Conservation (phyloP, 2,113 vertebrate species). For the Salminus brasiliensis region DNA sequence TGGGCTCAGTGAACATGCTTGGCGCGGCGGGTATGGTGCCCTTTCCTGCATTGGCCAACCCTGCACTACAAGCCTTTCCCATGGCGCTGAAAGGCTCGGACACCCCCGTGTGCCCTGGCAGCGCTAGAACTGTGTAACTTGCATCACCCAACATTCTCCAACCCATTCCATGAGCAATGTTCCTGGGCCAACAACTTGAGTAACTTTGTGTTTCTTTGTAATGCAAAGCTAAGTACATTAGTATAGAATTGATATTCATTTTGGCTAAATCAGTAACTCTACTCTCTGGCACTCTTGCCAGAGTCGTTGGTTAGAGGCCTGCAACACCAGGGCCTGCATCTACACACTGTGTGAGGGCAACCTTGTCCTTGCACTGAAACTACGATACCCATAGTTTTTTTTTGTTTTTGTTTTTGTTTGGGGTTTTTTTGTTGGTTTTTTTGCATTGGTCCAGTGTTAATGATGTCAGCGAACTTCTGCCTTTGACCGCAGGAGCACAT, state of each 20-base stretch:
- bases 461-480: constrained; percentile 21
- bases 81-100: constrained; percentile 69
- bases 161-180: constrained; percentile 7
- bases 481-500: constrained; percentile 49
- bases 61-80: constrained; percentile 73
- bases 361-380: no score
- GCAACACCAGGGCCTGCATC: neutral
- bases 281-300: neutral
- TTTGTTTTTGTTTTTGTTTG: no score
- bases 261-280: constrained; percentile 4
- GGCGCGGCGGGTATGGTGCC: constrained; percentile 59
- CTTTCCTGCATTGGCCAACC: constrained; percentile 65
- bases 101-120: constrained; percentile 64
- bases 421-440: no score
- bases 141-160: neutral
- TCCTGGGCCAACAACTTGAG: neutral
- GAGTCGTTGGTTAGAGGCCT: neutral
- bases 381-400: neutral
- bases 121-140: constrained; percentile 77
- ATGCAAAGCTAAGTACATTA: constrained; percentile 32
- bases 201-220: constrained; percentile 23
- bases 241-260: neutral
- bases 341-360: neutral
- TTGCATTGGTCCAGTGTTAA: constrained; percentile 23
- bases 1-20: constrained; percentile 63